Base-by-base conservation (phyloP, 2,797 vertebrate species). In the Sebastes steindachneri region DNA sequence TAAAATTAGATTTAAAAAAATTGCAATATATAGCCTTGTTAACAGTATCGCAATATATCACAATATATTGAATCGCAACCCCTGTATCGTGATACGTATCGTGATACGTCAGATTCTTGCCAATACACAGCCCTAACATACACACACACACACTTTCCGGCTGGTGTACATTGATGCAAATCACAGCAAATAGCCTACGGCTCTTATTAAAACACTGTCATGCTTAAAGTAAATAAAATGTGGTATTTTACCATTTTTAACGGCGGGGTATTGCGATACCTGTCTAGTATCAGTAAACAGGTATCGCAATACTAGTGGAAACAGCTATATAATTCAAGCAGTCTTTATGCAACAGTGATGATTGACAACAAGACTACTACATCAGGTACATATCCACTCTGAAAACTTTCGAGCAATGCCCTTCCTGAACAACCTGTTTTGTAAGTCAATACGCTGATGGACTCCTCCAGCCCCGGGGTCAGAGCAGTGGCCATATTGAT, bases 401-500 rank as follows among this genome's bases (percentile, higher is more conserved):
- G 28, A 75, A 78, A 82, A 65, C 63, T 15, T 66, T 58, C 37
- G 23, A 70, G 79, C 60, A 6, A 23, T 73, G 75, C 62, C 68
- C 68, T 57, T 78, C 51, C 10, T 62, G 58, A 73, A 51, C 57
- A 73, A 69, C 73, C 55, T 55, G 79, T 79, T 87, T 85, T 80
- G 75, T 80, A 79, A 89, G 78, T 63, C 75, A 87, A 75, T 79
- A 65, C 79, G 68, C 67, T 74, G 75, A 86, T 85, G 78, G 75
- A 69, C 60, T 89, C 55, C 71, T 82, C 62, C 73, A n/a, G 75
- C 89, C 75, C 68, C 6, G 0, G 70, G 88, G 86, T 92, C 87
- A 87, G 67, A 88, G 33, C 60, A 25, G 84, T 15, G 66, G 75
- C 87, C 77, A 80, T 86, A 91, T 91, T 90, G 92, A 94, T 92